phyloP scores from a whole-genome alignment of 2,113 vertebrate genomes.

The Terrapene triunguis region DNA sequence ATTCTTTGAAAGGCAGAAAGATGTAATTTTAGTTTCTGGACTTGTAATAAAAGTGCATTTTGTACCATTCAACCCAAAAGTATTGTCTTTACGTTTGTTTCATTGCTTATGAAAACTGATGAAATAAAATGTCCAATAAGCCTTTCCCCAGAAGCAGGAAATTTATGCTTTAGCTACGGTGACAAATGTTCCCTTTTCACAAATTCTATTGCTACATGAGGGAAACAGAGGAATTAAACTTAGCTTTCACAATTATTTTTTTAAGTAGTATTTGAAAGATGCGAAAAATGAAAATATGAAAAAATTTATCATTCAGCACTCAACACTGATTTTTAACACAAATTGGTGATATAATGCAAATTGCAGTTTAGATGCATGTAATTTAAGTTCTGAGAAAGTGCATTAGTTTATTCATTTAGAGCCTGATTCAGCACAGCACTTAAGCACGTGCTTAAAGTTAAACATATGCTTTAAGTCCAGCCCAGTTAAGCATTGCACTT shows the following conservation, averaged over 20 bases:
- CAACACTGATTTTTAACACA: not conserved
- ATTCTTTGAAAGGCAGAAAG: not conserved
- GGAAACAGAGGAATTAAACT: not conserved
- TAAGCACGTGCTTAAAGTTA: not conserved
- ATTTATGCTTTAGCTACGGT: not conserved
- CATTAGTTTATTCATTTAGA: slow-evolving; percentile 38
- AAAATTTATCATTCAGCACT: not conserved
- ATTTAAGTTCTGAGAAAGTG: slow-evolving; percentile 29
- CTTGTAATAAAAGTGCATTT: not conserved
- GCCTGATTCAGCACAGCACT: not conserved
- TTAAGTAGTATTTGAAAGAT: slow-evolving; percentile 15
- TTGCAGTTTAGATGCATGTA: not conserved
- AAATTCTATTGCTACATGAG: not conserved
- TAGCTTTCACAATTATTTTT: slow-evolving; percentile 37
- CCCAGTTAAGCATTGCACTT: slow-evolving; percentile 18
- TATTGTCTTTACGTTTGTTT: not conserved
- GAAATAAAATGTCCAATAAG: not conserved
- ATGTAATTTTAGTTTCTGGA: not conserved
- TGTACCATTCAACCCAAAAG: not conserved
- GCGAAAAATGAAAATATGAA: slow-evolving; percentile 6
- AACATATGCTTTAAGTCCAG: not conserved
- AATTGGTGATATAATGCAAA: not conserved
- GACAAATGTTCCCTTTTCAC: not conserved
- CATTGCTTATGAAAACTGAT: not conserved
- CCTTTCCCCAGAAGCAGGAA: not conserved